Conservation (phyloP, 37 sponge, comb jelly and placozoan genomes). For the Crambe crambe region DNA sequence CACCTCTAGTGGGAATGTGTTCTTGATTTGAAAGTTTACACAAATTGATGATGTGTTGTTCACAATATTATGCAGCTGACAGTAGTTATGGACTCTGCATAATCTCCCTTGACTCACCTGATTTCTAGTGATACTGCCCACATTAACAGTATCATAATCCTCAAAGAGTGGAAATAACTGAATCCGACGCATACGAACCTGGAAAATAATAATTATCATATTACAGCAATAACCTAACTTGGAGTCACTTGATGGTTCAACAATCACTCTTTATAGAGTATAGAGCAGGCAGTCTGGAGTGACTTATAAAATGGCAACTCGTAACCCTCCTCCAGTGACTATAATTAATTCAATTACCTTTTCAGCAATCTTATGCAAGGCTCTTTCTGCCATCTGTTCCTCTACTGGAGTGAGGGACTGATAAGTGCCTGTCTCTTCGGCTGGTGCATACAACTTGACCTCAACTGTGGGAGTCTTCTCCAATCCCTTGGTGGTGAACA, state of each 20-base stretch:
- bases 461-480: conserved; percentile 77
- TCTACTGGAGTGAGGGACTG: conserved; percentile 35
- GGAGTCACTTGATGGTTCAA: too few relatives aligned
- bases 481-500: conserved; percentile 76
- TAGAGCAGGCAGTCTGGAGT: too few relatives aligned
- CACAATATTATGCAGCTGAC: too few relatives aligned
- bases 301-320: too few relatives aligned
- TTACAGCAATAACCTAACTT: background rate
- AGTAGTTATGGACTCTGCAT: too few relatives aligned
- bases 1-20: too few relatives aligned
- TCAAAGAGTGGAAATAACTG: conserved; percentile 88
- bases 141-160: conserved; percentile 89
- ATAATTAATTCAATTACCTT: too few relatives aligned
- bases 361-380: conserved; percentile 76
- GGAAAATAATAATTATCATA: background rate
- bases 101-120: conserved; percentile 70
- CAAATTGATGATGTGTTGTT: too few relatives aligned
- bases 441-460: conserved; percentile 38
- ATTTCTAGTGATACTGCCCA: conserved; percentile 80
- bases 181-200: conserved; percentile 86
- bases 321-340: too few relatives aligned
- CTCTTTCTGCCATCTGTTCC: conserved; percentile 51
- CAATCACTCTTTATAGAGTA: too few relatives aligned
- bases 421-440: conserved; percentile 14
- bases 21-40: too few relatives aligned